These are phyloP conservation scores for Pantherophis alleghaniensis DNA, from an alignment of 2,797 vertebrate species.

Conservation along the genomic window DNA sequence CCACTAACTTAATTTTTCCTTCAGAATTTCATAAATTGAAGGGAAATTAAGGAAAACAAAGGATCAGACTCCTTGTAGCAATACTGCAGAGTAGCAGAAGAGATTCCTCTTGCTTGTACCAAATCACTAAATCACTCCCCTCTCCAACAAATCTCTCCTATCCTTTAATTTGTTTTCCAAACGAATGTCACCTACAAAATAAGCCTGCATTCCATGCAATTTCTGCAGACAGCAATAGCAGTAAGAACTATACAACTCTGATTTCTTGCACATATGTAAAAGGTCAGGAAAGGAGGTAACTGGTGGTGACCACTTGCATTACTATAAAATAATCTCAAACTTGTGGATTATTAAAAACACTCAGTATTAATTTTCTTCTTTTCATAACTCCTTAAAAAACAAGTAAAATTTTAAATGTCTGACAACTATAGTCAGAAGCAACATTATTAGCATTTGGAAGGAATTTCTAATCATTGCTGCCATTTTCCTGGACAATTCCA, in stretches of 20 bases:
- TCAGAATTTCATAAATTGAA: not conserved
- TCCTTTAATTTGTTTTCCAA: not conserved
- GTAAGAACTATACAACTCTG: not conserved
- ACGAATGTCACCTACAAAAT: not conserved
- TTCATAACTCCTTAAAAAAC: not conserved
- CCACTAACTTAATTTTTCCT: not conserved
- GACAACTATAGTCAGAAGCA: not conserved
- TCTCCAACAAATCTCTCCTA: not conserved
- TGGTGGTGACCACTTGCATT: not conserved
- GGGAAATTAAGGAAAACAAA: not conserved
- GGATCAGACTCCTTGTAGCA: not conserved
- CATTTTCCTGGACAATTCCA: not conserved
- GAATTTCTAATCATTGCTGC: not conserved
- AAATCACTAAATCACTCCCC: not conserved
- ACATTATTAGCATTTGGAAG: not conserved
- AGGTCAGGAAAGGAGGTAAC: not conserved
- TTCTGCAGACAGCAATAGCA: not conserved
- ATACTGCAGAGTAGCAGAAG: not conserved
- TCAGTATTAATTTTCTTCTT: not conserved
- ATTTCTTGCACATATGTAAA: not conserved
- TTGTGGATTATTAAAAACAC: not conserved
- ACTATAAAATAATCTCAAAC: not conserved
- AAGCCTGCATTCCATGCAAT: not conserved
- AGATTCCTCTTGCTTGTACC: not conserved
- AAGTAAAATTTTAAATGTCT: not conserved